Base-by-base conservation (phyloP, 2,113 vertebrate genomes). In the Saimiri boliviensis region DNA sequence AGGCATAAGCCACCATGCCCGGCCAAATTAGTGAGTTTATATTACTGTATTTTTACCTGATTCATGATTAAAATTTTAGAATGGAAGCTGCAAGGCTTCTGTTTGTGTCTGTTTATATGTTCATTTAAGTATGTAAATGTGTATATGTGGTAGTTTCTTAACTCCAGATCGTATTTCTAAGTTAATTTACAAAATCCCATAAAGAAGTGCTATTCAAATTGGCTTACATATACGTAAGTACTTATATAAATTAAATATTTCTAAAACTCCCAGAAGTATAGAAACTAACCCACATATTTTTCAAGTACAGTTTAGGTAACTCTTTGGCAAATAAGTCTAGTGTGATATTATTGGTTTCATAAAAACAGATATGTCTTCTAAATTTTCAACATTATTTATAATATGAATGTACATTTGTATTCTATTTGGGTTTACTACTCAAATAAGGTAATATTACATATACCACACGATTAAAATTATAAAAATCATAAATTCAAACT, bases 31-130 rank as follows among this genome's bases (percentile, higher is more conserved):
- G 47, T 70, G n/a, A 83, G 45, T 89, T 84, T 77, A 13, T 47
- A 73, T 92, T 87, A 66, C 23, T 83, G 56, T 35, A 13, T 77
- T 88, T 95, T 88, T 95, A 83, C 90, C 54, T 89, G 58, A 89
- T 37, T 47, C 32, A 77, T 86, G 45, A 56, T 77, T 77, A 77
- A 86, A 68, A 52, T 77, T 77, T 86, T 86, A 76, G 8, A 77
- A 77, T 66, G 27, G 56, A 66, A 77, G 45, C 42, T 86, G 23
- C 42, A 54, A 27, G 42, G 16, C 58, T 63, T 85, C 91, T 74
- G 47, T 54, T 85, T 86, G 70, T 92, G 37, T 63, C 45, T 16
- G 35, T 86, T 60, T 86, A 60, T 86, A 49, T 86, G 5, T 95
- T 86, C 52, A 95, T 42, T 73, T 60, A 23, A 49, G 21, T 68